Evolutionary conservation across 2,888 invertebrate genomes (phyloP).

Genomic region (Homarus gammarus): DNA sequence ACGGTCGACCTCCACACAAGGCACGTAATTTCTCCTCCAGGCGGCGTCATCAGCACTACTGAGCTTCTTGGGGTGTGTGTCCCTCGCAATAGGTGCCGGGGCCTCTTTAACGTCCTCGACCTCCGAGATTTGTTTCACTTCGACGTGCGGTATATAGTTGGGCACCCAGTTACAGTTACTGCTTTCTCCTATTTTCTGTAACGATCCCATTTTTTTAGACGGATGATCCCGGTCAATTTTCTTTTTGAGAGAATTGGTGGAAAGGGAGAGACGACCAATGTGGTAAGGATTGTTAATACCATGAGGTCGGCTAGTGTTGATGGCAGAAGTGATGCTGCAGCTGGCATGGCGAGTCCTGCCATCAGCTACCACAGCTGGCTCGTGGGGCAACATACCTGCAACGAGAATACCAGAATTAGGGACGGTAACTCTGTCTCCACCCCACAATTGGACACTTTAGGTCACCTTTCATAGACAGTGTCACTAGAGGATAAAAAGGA

Average conservation of each 20-base stretch:
- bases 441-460: too few relatives aligned
- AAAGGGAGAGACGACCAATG: slow-evolving; percentile 53
- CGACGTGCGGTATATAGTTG: slow-evolving; percentile 32
- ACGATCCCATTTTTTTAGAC: slow-evolving; percentile 8
- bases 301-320: neutral
- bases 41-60: slow-evolving; percentile 16
- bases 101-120: neutral
- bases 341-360: slow-evolving; percentile 40
- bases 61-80: neutral
- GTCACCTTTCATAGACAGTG: too few relatives aligned
- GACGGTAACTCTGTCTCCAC: too few relatives aligned
- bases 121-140: neutral
- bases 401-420: neutral
- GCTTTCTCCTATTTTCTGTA: neutral
- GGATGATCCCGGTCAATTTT: neutral
- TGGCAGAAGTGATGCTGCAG: neutral
- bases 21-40: slow-evolving; percentile 52
- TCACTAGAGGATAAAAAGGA: too few relatives aligned
- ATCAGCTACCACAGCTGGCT: too few relatives aligned
- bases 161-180: slow-evolving; percentile 20
- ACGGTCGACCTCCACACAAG: slow-evolving; percentile 35
- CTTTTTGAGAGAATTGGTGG: slow-evolving; percentile 37
- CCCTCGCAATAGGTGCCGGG: neutral
- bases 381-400: neutral
- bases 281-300: neutral